These are phyloP conservation scores for Allophyes oxyacanthae DNA, from an alignment of 2,888 invertebrate species.

Conservation along the genomic window DNA sequence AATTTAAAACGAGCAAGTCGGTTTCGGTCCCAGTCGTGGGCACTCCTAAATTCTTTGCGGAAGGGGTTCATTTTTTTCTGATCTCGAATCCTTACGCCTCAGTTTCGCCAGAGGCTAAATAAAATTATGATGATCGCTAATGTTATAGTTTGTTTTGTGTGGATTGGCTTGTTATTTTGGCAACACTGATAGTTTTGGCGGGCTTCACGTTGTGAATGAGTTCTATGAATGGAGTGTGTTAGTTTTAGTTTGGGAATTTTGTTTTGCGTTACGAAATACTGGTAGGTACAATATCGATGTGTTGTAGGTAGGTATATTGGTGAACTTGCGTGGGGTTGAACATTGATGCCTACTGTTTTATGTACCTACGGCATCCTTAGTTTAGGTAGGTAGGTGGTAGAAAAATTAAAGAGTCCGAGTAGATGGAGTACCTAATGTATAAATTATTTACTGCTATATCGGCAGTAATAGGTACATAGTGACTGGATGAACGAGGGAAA, in stretches of 20 bases:
- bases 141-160: conserved; percentile 74
- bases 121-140: conserved; percentile 77
- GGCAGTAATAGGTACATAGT: no score
- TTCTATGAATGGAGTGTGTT: conserved; percentile 66
- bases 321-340: conserved; percentile 42
- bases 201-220: conserved; percentile 68
- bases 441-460: no score
- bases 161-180: conserved; percentile 75
- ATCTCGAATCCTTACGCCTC: conserved; percentile 68
- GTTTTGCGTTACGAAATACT: conserved; percentile 47
- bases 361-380: conserved; percentile 40
- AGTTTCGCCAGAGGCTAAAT: conserved; percentile 73
- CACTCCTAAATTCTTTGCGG: conserved; percentile 88
- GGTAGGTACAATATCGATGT: conserved; percentile 40
- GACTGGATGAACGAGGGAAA: no score
- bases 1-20: conserved; percentile 88
- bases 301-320: conserved; percentile 48
- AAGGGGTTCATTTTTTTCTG: conserved; percentile 79
- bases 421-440: no score
- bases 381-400: conserved; percentile 15
- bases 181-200: conserved; percentile 74
- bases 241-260: conserved; percentile 58
- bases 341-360: conserved; percentile 51
- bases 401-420: not conserved
- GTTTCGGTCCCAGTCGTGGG: conserved; percentile 82